phyloP scores from a whole-genome alignment of 2,888 invertebrate species.

The Brachycybe producta region DNA sequence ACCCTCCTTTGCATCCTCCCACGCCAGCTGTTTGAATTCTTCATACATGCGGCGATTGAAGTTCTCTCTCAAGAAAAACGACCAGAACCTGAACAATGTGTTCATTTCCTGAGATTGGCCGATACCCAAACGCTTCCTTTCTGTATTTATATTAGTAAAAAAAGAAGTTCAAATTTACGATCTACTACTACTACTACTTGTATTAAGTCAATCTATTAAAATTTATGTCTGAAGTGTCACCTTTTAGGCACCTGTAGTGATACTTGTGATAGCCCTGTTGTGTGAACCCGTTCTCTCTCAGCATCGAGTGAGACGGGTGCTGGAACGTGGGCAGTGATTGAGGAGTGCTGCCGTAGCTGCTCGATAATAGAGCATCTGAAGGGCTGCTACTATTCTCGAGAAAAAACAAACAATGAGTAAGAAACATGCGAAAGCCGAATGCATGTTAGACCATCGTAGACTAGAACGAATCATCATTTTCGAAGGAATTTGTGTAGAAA shows the following conservation, averaged over 20 bases:
- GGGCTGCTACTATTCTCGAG: constrained; percentile 57
- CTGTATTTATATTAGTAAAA: constrained; percentile 41
- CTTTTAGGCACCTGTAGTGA: constrained; percentile 82
- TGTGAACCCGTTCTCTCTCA: constrained; percentile 93
- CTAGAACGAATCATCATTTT: no score
- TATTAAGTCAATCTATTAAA: not conserved
- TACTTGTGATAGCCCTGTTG: constrained; percentile 97
- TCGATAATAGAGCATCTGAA: constrained; percentile 34
- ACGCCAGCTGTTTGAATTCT: constrained; percentile 82
- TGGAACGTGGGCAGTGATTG: constrained; percentile 80
- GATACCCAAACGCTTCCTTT: constrained; percentile 80
- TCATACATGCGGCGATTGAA: constrained; percentile 97
- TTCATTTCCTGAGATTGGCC: constrained; percentile 99
- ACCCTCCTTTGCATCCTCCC: constrained; percentile 81
- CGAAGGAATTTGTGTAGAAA: no score
- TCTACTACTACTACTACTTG: no score
- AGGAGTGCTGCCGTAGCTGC: constrained; percentile 63
- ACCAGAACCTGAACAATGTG: constrained; percentile 98
- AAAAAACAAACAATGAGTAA: constrained; percentile 14
- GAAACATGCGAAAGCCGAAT: no score
- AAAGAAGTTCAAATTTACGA: constrained; percentile 3
- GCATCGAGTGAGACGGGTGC: constrained; percentile 87
- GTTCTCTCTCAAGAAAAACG: constrained; percentile 95
- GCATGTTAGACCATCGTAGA: no score
- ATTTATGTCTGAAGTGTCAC: constrained; percentile 35